These are phyloP conservation scores for Drosophila parthenogenetica DNA, from an alignment of 2,888 invertebrate genomes.

Conservation along the genomic window DNA sequence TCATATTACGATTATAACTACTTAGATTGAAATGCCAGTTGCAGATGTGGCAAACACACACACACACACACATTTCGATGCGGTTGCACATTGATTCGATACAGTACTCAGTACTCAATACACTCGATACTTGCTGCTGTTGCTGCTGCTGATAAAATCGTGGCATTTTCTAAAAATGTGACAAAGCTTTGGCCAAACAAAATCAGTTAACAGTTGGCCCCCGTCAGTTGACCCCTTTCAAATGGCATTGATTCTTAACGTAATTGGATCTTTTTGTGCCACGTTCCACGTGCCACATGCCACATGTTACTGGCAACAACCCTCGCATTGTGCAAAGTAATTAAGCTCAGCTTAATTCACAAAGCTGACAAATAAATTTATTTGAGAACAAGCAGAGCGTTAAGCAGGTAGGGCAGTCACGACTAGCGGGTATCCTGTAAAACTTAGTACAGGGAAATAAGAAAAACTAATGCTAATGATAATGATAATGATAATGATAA, in stretches of 20 bases:
- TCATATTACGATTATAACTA: slow-evolving; percentile 24
- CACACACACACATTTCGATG: slow-evolving; percentile 5
- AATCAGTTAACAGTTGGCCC: slow-evolving; percentile 48
- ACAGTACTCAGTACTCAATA: background rate
- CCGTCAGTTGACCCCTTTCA: slow-evolving; percentile 13
- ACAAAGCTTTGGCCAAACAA: slow-evolving; percentile 41
- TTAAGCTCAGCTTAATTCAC: slow-evolving; percentile 40
- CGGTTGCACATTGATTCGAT: slow-evolving; percentile 13
- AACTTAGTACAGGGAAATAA: too few relatives aligned
- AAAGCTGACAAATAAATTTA: slow-evolving; percentile 24
- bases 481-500: too few relatives aligned
- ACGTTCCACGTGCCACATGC: slow-evolving; percentile 6
- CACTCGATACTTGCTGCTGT: background rate
- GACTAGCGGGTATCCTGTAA: background rate
- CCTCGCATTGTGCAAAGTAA: slow-evolving; percentile 33
- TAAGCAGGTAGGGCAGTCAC: background rate
- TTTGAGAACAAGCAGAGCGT: slow-evolving; percentile 1
- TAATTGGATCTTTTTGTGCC: slow-evolving; percentile 57
- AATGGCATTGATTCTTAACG: slow-evolving; percentile 27
- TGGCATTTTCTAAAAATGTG: slow-evolving; percentile 19
- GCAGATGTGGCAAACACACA: slow-evolving; percentile 22
- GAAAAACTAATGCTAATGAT: background rate
- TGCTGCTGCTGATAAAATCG: slow-evolving; percentile 3
- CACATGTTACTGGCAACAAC: slow-evolving; percentile 9
- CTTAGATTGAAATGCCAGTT: slow-evolving; percentile 29